Percentiles rank a stretch among this genome's conserved stretches.
phyloP scores from a whole-genome alignment of 1,140 invertebrate species.

The Panonychus citri region DNA sequence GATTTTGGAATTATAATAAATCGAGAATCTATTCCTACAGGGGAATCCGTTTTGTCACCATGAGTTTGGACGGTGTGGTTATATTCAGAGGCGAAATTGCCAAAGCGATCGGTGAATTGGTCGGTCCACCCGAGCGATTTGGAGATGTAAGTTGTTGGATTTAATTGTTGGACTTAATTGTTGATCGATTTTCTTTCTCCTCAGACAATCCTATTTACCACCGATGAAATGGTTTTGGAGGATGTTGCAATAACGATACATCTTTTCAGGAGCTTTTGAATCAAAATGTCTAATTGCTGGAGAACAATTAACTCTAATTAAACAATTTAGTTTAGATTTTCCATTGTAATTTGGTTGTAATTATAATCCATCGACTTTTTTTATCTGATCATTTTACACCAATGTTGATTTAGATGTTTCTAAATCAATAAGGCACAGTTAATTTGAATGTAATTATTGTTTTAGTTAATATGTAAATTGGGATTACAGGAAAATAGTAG shows the following conservation, averaged over 20 bases:
- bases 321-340: too few species aligned
- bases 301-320: too few species aligned
- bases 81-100: constrained; percentile 61
- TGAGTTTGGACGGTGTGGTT: constrained; percentile 35
- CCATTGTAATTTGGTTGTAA: too few species aligned
- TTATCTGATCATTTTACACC: too few species aligned
- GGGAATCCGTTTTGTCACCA: constrained; percentile 40
- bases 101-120: constrained; percentile 41
- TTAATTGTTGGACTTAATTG: neutral
- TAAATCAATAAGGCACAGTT: too few species aligned
- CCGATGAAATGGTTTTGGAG: constrained; percentile 44
- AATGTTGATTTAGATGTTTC: too few species aligned
- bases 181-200: constrained; percentile 15
- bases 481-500: too few species aligned
- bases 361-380: too few species aligned
- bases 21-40: constrained; percentile 53
- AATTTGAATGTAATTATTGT: too few species aligned
- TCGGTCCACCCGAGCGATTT: constrained; percentile 41
- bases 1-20: constrained; percentile 71
- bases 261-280: constrained; percentile 27
- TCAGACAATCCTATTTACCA: constrained; percentile 59
- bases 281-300: too few species aligned
- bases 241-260: constrained; percentile 42
- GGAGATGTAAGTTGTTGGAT: constrained; percentile 40
- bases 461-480: too few species aligned